Base-by-base conservation (phyloP, 2,888 invertebrate genomes). In the Siphlonurus alternatus region DNA sequence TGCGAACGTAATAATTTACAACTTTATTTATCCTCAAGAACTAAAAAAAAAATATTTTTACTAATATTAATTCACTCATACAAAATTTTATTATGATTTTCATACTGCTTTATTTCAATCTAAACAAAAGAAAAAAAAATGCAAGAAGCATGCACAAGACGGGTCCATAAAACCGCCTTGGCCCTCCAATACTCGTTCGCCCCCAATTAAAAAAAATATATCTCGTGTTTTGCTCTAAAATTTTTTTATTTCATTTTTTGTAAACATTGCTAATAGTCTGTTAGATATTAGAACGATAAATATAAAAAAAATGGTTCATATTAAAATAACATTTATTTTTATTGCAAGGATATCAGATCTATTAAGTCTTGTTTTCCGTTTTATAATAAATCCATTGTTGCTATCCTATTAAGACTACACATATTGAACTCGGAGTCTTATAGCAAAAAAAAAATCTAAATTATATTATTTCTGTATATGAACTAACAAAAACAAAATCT, bases 21-120 rank as follows among this genome's bases (percentile, higher is more conserved):
- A 62, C 66, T 66, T 65, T 56, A 51, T 66, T 65, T 66, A 67
- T 67, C 66, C 67, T 67, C 66, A 60, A 53, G 59, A 61, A 54
- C 66, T 66, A 65, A 67, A 66, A 56, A 20, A 56, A 56, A 56
- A 56, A 56, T n/a, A 56, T 56, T 56, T 56, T 56, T 56, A 56
- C 56, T 56, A 56, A 51, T 51, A 51, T 51, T 51, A 51, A 56
- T n/a, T 56, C 56, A 56, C 56, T 56, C 22, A 56, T 56, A 22
- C 38, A 38, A 38, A 56, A 20, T 56, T 56, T 20, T 56, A 22
- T 56, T 56, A 20, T 56, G 5, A 7, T 56, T 56, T 56, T 22
- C 56, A 56, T 56, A 56, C 20, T 22, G 19, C 56, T 20, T 56
- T n/a, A 56, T n/a, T 56, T 56, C 7, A 38, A 38, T 38, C 15